Percentiles rank a stretch among this genome's conserved stretches.
phyloP scores from a whole-genome alignment of 1,140 invertebrate species.

The Tribolium madens region DNA sequence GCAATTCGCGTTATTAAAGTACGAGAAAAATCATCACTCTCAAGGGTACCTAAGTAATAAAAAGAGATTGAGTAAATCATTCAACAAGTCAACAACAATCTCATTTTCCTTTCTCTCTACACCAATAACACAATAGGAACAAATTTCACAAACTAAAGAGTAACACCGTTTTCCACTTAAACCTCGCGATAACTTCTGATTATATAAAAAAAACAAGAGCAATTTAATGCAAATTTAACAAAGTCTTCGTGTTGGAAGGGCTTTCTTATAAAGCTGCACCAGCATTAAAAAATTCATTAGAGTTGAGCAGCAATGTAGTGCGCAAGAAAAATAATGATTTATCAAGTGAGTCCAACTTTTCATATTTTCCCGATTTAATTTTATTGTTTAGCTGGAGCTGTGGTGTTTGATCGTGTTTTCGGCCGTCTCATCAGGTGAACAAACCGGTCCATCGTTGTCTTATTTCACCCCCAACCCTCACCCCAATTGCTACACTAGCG shows the following conservation, averaged over 20 bases:
- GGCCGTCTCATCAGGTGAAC: not conserved
- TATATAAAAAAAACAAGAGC: slow-evolving; percentile 1
- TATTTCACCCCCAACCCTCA: not conserved
- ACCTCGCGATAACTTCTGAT: slow-evolving; percentile 4
- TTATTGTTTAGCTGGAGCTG: not conserved
- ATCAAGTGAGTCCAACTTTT: not conserved
- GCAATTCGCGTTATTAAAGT: too few relatives aligned
- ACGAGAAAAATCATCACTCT: too few relatives aligned
- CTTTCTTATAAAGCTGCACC: not conserved
- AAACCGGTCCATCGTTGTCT: not conserved
- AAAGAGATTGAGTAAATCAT: too few relatives aligned
- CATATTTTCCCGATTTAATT: not conserved
- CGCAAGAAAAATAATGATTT: not conserved
- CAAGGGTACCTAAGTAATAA: too few relatives aligned
- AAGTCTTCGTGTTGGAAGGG: not conserved
- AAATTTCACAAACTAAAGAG: slow-evolving; percentile 14
- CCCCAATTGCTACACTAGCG: not conserved
- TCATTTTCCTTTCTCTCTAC: not conserved
- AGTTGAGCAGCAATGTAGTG: not conserved
- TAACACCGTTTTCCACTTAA: slow-evolving; percentile 19
- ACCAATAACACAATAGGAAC: not conserved
- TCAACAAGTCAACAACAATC: not conserved
- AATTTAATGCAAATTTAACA: slow-evolving; percentile 8
- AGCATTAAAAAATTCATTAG: not conserved
- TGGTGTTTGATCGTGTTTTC: not conserved